These are phyloP conservation scores for Drosophila novamexicana DNA, from an alignment of 1,140 invertebrate genomes.

Conservation along the genomic window DNA sequence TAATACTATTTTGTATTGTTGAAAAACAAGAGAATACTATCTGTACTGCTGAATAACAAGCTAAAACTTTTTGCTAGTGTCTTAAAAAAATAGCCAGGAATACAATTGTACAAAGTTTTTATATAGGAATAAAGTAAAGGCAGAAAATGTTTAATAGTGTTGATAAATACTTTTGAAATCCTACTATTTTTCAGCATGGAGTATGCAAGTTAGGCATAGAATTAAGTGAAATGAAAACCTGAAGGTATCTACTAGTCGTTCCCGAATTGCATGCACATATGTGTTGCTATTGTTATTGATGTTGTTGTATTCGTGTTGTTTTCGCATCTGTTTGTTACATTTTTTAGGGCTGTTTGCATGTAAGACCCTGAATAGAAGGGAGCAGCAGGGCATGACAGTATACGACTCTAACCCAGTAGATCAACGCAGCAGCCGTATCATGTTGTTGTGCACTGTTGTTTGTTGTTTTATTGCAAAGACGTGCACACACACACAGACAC, in stretches of 20 bases:
- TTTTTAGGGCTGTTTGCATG: conserved; percentile 43
- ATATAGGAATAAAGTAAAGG: no score
- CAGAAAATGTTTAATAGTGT: no score
- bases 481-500: conserved; percentile 34
- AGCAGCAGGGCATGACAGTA: not conserved
- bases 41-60: no score
- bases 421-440: conserved; percentile 48
- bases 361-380: not conserved
- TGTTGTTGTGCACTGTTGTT: conserved; percentile 33
- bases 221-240: not conserved
- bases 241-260: not conserved
- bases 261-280: not conserved
- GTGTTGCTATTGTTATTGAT: not conserved
- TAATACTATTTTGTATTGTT: no score
- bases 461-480: conserved; percentile 69
- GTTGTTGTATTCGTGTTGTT: conserved; percentile 13
- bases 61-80: no score
- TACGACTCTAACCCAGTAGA: conserved; percentile 43
- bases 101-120: no score
- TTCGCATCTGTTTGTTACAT: conserved; percentile 52
- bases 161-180: not conserved
- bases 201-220: not conserved
- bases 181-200: no score
- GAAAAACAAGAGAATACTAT: no score
- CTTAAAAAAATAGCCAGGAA: no score